Conservation (phyloP, 2,888 invertebrate species). For the Blastobasis lacticolella region DNA sequence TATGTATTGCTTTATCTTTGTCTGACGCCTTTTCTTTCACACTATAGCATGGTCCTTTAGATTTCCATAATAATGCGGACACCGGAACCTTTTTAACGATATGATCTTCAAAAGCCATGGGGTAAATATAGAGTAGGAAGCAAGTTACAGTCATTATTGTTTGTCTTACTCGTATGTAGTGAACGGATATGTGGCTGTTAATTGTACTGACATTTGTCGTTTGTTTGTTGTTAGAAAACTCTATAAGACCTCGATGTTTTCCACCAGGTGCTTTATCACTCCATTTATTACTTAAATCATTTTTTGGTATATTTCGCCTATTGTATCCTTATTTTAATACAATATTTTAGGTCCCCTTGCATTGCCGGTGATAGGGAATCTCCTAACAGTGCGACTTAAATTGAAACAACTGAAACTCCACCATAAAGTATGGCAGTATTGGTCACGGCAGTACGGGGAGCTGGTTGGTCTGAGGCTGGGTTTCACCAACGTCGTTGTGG, state of each 20-base stretch:
- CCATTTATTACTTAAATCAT: not conserved
- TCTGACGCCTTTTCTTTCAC: too few relatives aligned
- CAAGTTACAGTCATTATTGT: too few relatives aligned
- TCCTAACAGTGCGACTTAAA: slow-evolving; percentile 42
- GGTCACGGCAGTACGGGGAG: slow-evolving; percentile 76
- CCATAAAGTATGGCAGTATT: slow-evolving; percentile 76
- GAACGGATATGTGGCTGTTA: slow-evolving; percentile 21
- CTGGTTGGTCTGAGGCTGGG: slow-evolving; percentile 80
- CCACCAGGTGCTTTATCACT: slow-evolving; percentile 23
- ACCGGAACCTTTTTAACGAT: too few relatives aligned
- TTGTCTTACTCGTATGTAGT: not conserved
- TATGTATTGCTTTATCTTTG: too few relatives aligned
- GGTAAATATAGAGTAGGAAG: too few relatives aligned
- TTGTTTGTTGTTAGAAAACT: slow-evolving; percentile 11
- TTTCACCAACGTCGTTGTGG: slow-evolving; percentile 73
- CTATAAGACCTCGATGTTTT: slow-evolving; percentile 18
- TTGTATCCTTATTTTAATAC: not conserved
- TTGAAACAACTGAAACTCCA: slow-evolving; percentile 45
- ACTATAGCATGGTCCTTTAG: too few relatives aligned
- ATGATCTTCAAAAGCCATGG: too few relatives aligned
- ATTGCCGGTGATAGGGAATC: slow-evolving; percentile 52
- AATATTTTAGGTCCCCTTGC: slow-evolving; percentile 45
- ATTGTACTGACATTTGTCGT: slow-evolving; percentile 18
- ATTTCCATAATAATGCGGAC: too few relatives aligned
- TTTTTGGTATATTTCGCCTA: not conserved